Evolutionary conservation across 2,888 invertebrate species (phyloP), one percentile per base, ranked within the genome.

Genomic region (Malthinus flaveolus): DNA sequence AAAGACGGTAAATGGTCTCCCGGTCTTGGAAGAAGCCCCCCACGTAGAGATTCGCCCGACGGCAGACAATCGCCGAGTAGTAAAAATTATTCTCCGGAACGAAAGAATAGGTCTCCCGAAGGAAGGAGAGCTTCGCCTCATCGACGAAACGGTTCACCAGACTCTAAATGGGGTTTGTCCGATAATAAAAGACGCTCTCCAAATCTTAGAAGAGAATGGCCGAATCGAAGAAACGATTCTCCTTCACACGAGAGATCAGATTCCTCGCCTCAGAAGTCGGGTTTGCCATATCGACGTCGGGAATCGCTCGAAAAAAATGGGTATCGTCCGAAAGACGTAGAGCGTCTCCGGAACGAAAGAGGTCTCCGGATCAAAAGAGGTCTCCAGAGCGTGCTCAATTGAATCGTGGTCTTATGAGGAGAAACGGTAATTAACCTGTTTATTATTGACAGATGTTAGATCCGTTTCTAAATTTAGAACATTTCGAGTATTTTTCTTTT

Each of bases 121-220:
- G 50, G 48, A 7, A 35, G 59, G 35, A 47, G 58, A 10, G 15
- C 9, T 35, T 61, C 65, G 4, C 60, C 61, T 34, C 59, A 65
- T 32, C 34, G 36, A 7, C 54, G 59, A 34, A 47, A 35, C 31
- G 49, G 45, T 10, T 64, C 64, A 1, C 64, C 64, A 3, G 63
- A 62, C 1, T 32, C 57, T 23, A 58, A 32, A 10, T 61, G 49
- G 35, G 53, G 45, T 36, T 63, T 60, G 33, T 50, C 63, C 11
- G 60, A 62, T 8, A 11, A 31, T 44, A 23, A 12, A 34, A 23
- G 31, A 33, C 34, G 35, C 4, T 34, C 58, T 3, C 58, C 58
- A 1, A 42, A 12, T n/a, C 11, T 58, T 31, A 47, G 61, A 12
- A 37, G 53, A 50, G 13, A 7, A 33, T 65, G 65, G 3, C 61